Evolutionary conservation across 2,888 invertebrate genomes (phyloP).

Genomic region (Brachypterus glaber): DNA sequence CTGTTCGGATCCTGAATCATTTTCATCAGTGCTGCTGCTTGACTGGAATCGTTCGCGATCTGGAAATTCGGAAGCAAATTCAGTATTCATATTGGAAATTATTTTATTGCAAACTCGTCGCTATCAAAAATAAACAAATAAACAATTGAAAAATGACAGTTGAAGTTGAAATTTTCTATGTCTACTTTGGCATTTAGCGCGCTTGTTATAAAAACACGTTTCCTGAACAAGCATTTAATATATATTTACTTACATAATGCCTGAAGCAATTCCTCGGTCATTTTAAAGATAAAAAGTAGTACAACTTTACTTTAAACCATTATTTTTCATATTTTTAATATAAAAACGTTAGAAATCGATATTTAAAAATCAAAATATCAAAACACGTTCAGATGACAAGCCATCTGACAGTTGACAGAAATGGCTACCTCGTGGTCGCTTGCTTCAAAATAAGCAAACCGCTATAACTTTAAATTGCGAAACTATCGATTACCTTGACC

Average conservation of each 20-base stretch:
- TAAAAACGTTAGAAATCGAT: slow-evolving; percentile 11
- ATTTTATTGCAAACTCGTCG: slow-evolving; percentile 6
- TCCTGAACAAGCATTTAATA: no score
- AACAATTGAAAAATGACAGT: slow-evolving; percentile 28
- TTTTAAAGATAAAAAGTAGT: no score
- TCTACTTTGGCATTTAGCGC: slow-evolving; percentile 29
- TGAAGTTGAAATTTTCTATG: slow-evolving; percentile 29
- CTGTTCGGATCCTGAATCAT: slow-evolving; percentile 35
- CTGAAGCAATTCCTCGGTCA: slow-evolving; percentile 12
- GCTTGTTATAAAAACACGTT: slow-evolving; percentile 7
- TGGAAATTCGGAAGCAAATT: slow-evolving; percentile 21
- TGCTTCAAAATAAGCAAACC: slow-evolving; percentile 14
- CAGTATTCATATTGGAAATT: slow-evolving; percentile 5
- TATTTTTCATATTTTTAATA: no score
- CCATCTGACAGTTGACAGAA: slow-evolving; percentile 27
- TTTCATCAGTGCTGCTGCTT: slow-evolving; percentile 31
- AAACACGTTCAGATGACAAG: slow-evolving; percentile 23
- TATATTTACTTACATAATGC: slow-evolving; percentile 13
- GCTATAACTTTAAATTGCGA: slow-evolving; percentile 14
- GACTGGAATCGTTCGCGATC: slow-evolving; percentile 33
- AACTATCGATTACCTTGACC: no score
- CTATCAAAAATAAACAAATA: slow-evolving; percentile 17
- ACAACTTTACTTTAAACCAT: not conserved
- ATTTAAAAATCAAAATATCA: slow-evolving; percentile 19
- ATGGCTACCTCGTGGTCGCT: slow-evolving; percentile 31